A percentile compares a stretch with the other conserved stretches of the same genome.
phyloP scores from a whole-genome alignment of 2,888 invertebrate genomes.

The Resseliella maxima region DNA sequence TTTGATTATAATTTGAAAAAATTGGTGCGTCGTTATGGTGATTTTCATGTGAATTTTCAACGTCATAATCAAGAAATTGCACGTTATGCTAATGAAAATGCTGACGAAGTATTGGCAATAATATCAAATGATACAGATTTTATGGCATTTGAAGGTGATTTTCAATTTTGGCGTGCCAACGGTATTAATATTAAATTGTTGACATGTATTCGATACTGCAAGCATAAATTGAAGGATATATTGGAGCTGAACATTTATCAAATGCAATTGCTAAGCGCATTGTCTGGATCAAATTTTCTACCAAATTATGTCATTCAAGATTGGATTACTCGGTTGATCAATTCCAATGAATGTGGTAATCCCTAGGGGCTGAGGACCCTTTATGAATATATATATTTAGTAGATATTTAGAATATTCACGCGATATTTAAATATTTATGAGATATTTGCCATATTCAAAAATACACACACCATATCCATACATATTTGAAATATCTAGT shows the following conservation, averaged over 20 bases:
- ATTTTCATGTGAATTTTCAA: neutral
- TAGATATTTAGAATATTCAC: too few species aligned
- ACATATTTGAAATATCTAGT: too few species aligned
- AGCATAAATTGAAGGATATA: neutral
- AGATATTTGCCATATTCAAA: too few species aligned
- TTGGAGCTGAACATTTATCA: neutral
- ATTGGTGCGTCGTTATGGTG: neutral
- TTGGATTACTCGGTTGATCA: neutral
- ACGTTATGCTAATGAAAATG: neutral
- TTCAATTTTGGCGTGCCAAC: slow-evolving; percentile 56
- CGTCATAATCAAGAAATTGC: slow-evolving; percentile 54
- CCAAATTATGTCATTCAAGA: neutral
- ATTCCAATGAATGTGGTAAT: too few species aligned
- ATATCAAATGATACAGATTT: slow-evolving; percentile 56
- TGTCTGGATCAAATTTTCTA: neutral
- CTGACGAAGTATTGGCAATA: slow-evolving; percentile 48
- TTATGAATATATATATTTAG: too few species aligned
- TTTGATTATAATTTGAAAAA: slow-evolving; percentile 13
- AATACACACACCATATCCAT: too few species aligned
- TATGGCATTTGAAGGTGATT: slow-evolving; percentile 56
- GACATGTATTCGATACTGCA: neutral
- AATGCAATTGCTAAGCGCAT: neutral
- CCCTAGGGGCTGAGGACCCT: too few species aligned
- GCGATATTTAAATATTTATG: too few species aligned
- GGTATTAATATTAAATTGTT: neutral